Percentiles rank a stretch among this genome's conserved stretches.
These are phyloP conservation scores for Antigone vipio DNA, from an alignment of 2,113 vertebrate species.

Conservation along the genomic window DNA sequence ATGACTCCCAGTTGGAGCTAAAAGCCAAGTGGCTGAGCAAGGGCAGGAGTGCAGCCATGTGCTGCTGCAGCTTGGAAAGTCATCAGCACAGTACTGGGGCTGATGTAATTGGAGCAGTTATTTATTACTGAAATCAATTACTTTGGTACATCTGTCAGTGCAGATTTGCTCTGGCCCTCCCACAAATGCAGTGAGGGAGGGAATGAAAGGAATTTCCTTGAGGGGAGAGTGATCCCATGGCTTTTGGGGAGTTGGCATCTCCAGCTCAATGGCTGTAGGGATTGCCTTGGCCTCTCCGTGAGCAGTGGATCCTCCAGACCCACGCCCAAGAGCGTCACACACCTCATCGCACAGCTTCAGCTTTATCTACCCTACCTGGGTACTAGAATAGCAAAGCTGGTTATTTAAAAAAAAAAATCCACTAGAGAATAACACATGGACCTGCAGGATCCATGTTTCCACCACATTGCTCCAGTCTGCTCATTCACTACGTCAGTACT, in stretches of 20 bases:
- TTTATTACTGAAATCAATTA: background rate
- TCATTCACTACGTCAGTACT: background rate
- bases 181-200: accelerated
- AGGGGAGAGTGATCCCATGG: accelerated
- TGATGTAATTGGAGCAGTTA: background rate
- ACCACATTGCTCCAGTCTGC: background rate
- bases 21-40: background rate
- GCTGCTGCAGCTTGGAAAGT: background rate
- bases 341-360: accelerated
- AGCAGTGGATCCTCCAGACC: background rate
- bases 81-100: background rate
- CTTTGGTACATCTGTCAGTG: background rate
- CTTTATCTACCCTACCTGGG: background rate
- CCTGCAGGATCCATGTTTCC: background rate
- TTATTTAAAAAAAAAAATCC: background rate
- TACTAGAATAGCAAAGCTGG: background rate
- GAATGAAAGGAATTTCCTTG: background rate
- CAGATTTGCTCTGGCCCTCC: background rate
- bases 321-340: background rate
- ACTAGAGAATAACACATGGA: background rate
- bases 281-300: accelerated
- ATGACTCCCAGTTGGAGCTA: background rate
- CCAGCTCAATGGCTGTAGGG: too few species aligned
- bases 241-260: background rate
- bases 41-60: background rate